Conservation (phyloP, 2,113 vertebrate species). For the Mustela lutreola region DNA sequence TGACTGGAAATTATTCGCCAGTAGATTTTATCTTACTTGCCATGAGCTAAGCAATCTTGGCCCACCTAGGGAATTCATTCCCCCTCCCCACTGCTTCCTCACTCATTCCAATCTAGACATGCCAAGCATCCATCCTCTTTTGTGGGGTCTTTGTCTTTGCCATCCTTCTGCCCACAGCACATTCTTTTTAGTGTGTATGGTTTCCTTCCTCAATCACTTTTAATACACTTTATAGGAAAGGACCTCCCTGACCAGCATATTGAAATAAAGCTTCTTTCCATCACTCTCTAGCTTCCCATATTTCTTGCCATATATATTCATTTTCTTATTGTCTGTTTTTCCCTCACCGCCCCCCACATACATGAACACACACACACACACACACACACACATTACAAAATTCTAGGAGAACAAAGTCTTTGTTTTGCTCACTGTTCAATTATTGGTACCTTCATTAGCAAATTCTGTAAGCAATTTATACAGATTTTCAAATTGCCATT, state of each 20-base stretch:
- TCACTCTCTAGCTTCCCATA: neutral
- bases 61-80: neutral
- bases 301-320: neutral
- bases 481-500: neutral
- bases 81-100: neutral
- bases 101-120: neutral
- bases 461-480: neutral
- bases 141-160: neutral
- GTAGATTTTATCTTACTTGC: neutral
- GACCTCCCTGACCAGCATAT: neutral
- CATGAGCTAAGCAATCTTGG: neutral
- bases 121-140: no score
- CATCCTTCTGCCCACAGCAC: neutral
- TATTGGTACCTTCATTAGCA: neutral
- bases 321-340: neutral
- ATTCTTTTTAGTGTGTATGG: neutral
- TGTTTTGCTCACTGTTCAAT: neutral
- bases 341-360: neutral
- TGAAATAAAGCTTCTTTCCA: neutral
- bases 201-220: neutral
- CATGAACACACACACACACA: no score
- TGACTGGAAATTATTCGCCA: neutral
- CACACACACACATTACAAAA: neutral
- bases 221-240: neutral
- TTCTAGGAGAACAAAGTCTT: neutral